Evolutionary conservation across 2,888 invertebrate genomes (phyloP).

Genomic region (Carterocephalus palaemon): DNA sequence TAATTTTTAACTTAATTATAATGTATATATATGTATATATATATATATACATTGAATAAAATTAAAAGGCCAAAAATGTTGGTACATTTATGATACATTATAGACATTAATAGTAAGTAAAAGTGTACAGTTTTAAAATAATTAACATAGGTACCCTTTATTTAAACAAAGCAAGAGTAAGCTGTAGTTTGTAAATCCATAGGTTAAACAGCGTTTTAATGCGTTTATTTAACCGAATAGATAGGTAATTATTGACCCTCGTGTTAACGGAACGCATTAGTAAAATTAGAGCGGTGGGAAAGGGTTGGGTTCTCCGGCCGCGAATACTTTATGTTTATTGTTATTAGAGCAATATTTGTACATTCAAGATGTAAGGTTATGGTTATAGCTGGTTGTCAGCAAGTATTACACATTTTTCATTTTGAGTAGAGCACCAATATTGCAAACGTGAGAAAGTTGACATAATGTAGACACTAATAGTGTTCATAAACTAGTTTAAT

Average conservation of each 20-base stretch:
- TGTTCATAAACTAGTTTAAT: constrained; percentile 14
- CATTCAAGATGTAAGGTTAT: constrained; percentile 70
- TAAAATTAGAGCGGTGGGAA: constrained; percentile 79
- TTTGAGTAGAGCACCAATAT: constrained; percentile 14
- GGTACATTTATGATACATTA: too few relatives aligned
- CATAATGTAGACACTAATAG: constrained; percentile 7
- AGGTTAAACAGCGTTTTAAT: constrained; percentile 60
- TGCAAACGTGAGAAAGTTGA: constrained; percentile 16
- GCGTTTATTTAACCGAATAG: constrained; percentile 63
- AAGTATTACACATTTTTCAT: constrained; percentile 16
- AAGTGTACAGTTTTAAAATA: too few relatives aligned
- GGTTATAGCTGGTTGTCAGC: constrained; percentile 45
- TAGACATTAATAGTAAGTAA: too few relatives aligned
- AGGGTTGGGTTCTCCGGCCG: constrained; percentile 56
- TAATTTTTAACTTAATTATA: too few relatives aligned
- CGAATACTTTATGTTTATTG: constrained; percentile 72
- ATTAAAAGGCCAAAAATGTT: too few relatives aligned
- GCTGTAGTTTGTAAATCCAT: constrained; percentile 59
- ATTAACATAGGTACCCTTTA: too few relatives aligned
- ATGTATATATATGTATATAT: too few relatives aligned
- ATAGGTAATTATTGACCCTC: constrained; percentile 64
- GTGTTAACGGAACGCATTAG: constrained; percentile 66
- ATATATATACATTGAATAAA: too few relatives aligned
- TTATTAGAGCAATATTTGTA: constrained; percentile 78
- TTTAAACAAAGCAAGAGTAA: constrained; percentile 9